Conservation (phyloP, 2,888 invertebrate genomes). For the Sminthurinus aureus region DNA sequence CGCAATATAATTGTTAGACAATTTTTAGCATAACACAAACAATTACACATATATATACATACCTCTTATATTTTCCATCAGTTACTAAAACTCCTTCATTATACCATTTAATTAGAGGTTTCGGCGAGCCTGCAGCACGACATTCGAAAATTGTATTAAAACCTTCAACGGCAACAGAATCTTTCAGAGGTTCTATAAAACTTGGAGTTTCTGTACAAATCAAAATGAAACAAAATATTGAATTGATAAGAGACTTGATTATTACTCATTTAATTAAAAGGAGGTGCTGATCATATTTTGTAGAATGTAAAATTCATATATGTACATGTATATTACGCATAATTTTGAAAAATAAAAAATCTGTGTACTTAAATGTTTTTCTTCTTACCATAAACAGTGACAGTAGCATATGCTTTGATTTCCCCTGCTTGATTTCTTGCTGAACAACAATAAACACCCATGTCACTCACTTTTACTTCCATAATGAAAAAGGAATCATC, state of each 20-base stretch:
- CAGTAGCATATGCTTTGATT: constrained; percentile 83
- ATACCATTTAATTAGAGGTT: constrained; percentile 80
- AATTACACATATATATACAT: no score
- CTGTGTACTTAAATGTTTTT: no score
- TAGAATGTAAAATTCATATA: no score
- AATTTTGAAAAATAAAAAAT: no score
- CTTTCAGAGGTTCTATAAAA: constrained; percentile 84
- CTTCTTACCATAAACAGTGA: constrained; percentile 76
- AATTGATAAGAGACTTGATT: background rate
- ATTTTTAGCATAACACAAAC: no score
- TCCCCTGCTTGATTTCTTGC: constrained; percentile 90
- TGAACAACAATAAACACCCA: constrained; percentile 92
- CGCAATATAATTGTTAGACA: no score
- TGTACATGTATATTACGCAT: no score
- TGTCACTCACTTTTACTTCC: constrained; percentile 86
- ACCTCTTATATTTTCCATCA: constrained; percentile 68
- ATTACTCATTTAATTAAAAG: no score
- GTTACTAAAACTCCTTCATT: constrained; percentile 83
- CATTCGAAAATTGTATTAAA: constrained; percentile 88
- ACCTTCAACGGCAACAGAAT: constrained; percentile 78
- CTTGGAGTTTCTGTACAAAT: constrained; percentile 77
- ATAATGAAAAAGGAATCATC: constrained; percentile 93
- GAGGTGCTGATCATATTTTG: no score
- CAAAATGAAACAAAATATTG: constrained; percentile 19
- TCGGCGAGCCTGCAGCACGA: constrained; percentile 83